Evolutionary conservation across 1,140 invertebrate species (phyloP).

Genomic region (Leptopilina boulardi): DNA sequence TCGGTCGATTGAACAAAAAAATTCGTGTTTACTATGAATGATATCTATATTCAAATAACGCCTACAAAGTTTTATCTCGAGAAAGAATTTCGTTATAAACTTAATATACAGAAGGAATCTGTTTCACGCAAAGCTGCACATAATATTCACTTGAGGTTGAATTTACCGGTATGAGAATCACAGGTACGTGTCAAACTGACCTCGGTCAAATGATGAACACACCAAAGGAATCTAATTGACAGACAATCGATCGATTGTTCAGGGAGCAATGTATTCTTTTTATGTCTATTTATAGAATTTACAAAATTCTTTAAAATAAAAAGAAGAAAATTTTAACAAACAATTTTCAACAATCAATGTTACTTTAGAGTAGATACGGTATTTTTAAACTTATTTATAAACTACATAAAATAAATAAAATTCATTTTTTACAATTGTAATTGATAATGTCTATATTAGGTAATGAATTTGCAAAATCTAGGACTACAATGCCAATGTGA

Average conservation of each 20-base stretch:
- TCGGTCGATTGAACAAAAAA: constrained; percentile 61
- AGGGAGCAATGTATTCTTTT: constrained; percentile 33
- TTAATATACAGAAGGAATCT: not conserved
- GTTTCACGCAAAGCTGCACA: not conserved
- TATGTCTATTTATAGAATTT: not conserved
- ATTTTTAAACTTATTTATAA: no score
- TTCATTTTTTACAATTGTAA: no score
- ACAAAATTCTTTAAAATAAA: no score
- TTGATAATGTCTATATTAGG: no score
- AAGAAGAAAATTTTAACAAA: no score
- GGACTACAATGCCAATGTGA: not conserved
- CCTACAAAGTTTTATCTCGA: not conserved
- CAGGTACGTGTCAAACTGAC: constrained; percentile 38
- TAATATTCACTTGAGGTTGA: constrained; percentile 5
- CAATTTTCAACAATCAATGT: no score
- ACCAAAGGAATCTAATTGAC: constrained; percentile 36
- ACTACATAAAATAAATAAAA: no score
- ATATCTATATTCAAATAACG: no score
- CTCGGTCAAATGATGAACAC: constrained; percentile 39
- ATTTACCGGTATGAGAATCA: constrained; percentile 11
- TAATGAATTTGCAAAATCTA: no score
- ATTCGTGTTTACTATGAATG: constrained; percentile 38
- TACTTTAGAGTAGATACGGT: no score
- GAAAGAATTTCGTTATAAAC: not conserved
- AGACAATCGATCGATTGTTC: constrained; percentile 48